phyloP scores from a whole-genome alignment of 2,797 vertebrate genomes.

The Galago senegalensis region DNA sequence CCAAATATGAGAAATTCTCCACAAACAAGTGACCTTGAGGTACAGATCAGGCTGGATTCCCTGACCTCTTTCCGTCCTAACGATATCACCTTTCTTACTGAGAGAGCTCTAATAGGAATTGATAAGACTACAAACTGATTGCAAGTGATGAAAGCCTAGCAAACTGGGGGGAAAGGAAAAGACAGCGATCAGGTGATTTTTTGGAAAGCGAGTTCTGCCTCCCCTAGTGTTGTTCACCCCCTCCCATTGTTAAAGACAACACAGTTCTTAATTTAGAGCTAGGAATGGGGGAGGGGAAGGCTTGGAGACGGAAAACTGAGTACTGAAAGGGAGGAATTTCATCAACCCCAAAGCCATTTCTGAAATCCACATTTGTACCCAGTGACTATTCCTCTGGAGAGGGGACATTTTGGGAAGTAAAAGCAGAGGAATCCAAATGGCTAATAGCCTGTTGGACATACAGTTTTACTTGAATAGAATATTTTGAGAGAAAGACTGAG shows the following conservation, averaged over 20 bases:
- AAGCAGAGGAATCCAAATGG: slow-evolving; percentile 8
- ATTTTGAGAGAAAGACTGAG: slow-evolving; percentile 46
- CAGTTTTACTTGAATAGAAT: slow-evolving; percentile 63
- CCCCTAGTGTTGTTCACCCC: neutral
- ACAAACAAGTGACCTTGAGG: slow-evolving; percentile 87
- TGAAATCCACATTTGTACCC: slow-evolving; percentile 58
- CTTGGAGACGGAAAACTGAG: slow-evolving; percentile 46
- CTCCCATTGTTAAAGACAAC: slow-evolving; percentile 36
- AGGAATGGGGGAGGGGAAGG: neutral
- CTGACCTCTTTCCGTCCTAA: slow-evolving; percentile 80
- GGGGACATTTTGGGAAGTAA: slow-evolving; percentile 57
- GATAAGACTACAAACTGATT: slow-evolving; percentile 80
- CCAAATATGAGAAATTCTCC: slow-evolving; percentile 67
- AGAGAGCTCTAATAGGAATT: slow-evolving; percentile 78
- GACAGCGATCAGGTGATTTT: slow-evolving; percentile 46
- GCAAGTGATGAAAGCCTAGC: slow-evolving; percentile 65
- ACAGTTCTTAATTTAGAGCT: slow-evolving; percentile 74
- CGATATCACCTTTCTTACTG: slow-evolving; percentile 77
- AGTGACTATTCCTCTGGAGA: slow-evolving; percentile 25
- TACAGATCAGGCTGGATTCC: slow-evolving; percentile 67
- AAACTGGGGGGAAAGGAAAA: slow-evolving; percentile 76
- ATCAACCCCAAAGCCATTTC: slow-evolving; percentile 59
- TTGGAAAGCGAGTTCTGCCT: slow-evolving; percentile 70
- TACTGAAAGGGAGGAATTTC: slow-evolving; percentile 48
- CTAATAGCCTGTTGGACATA: slow-evolving; percentile 58